Conservation (phyloP, 1,140 invertebrate species). For the Procambarus virginalis region DNA sequence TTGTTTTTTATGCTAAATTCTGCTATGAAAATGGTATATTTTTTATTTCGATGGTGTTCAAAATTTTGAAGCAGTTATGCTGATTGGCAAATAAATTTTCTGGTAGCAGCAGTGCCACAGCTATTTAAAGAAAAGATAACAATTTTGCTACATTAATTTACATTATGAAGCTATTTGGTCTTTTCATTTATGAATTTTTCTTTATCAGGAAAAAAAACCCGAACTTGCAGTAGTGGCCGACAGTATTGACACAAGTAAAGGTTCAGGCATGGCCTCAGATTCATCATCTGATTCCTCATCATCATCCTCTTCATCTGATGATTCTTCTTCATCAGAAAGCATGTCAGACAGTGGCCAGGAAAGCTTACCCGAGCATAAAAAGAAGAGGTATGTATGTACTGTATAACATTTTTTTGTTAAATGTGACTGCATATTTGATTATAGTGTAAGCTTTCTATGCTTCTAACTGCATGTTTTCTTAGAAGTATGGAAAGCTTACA, state of each 20-base stretch:
- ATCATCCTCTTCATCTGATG: slow-evolving; percentile 75
- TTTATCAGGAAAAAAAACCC: slow-evolving; percentile 81
- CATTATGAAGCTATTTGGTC: neutral
- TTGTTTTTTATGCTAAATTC: no score
- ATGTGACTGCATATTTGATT: neutral
- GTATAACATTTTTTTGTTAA: neutral
- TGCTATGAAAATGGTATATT: no score
- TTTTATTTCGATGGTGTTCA: no score
- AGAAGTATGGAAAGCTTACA: neutral
- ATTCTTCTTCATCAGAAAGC: slow-evolving; percentile 72
- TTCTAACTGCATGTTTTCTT: neutral
- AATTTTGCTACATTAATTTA: neutral
- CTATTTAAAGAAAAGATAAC: neutral
- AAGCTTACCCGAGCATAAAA: slow-evolving; percentile 89
- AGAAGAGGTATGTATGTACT: slow-evolving; percentile 78
- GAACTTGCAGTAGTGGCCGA: slow-evolving; percentile 90
- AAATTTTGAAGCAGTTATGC: no score
- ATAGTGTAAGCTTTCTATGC: neutral
- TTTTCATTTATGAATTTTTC: neutral
- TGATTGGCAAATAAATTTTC: no score
- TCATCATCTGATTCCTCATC: slow-evolving; percentile 93
- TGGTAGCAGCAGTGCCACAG: no score
- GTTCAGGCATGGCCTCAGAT: slow-evolving; percentile 94
- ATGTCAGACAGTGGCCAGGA: slow-evolving; percentile 83
- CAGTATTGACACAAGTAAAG: slow-evolving; percentile 87